These are phyloP conservation scores for Octopus bimaculoides DNA, from an alignment of 1,140 invertebrate species.

Conservation along the genomic window DNA sequence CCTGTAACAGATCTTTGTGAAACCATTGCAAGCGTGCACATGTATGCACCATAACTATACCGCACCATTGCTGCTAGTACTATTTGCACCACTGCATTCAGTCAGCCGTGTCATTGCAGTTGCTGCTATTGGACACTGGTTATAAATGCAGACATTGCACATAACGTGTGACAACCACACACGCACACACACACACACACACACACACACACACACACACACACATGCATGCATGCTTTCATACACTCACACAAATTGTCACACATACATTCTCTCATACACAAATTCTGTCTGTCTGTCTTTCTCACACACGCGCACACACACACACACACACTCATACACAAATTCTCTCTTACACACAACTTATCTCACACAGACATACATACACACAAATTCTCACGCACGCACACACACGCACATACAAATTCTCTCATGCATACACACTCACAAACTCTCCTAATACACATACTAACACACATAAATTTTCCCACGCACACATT, in stretches of 20 bases:
- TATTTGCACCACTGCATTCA: too few relatives aligned
- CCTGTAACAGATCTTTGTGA: too few relatives aligned
- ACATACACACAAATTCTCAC: too few relatives aligned
- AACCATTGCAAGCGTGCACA: too few relatives aligned
- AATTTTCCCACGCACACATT: too few relatives aligned
- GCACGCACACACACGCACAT: neutral
- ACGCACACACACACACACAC: neutral
- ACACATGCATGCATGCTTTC: neutral
- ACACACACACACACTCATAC: neutral
- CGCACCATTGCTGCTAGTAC: too few relatives aligned
- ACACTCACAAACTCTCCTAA: neutral
- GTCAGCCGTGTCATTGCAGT: too few relatives aligned
- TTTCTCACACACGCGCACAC: neutral
- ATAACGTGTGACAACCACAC: too few relatives aligned
- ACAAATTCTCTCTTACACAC: neutral
- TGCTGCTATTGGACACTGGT: too few relatives aligned
- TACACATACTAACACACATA: neutral
- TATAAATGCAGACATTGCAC: too few relatives aligned
- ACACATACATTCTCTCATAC: neutral
- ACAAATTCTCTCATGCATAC: neutral
- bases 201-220: constrained; percentile 2
- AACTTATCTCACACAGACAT: neutral
- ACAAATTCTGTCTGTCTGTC: neutral
- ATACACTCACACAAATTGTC: neutral
- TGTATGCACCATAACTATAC: too few relatives aligned